Conservation (phyloP, 2,888 invertebrate species). For the Ryuthela nishihirai region DNA sequence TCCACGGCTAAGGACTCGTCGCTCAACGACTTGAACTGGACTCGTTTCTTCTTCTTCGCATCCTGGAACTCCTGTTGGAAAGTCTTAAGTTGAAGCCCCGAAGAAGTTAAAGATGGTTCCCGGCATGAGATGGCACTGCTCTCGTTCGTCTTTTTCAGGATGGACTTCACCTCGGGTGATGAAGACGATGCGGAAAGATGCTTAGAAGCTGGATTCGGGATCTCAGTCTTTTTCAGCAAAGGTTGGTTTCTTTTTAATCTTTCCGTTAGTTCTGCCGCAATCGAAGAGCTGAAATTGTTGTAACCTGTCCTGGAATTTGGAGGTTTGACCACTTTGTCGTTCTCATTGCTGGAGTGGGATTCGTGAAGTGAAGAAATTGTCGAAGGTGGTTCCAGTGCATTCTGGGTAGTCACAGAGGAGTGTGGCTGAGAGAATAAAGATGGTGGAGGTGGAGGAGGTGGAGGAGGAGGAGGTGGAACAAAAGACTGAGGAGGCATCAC, state of each 20-base stretch:
- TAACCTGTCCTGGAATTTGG: too few relatives aligned
- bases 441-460: constrained; percentile 22
- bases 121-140: not conserved
- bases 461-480: constrained; percentile 16
- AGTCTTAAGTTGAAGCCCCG: not conserved
- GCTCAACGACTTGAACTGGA: constrained; percentile 31
- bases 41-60: constrained; percentile 24
- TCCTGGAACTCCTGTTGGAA: constrained; percentile 4
- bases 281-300: constrained; percentile 14
- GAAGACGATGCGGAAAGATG: constrained; percentile 8
- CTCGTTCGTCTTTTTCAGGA: constrained; percentile 37
- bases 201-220: constrained; percentile 11
- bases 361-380: not conserved
- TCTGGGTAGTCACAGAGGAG: too few relatives aligned
- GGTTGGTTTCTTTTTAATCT: constrained; percentile 27
- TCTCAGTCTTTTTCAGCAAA: constrained; percentile 25
- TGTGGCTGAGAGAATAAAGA: constrained; percentile 16
- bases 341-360: not conserved
- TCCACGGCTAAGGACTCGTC: constrained; percentile 28
- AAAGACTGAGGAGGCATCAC: not conserved
- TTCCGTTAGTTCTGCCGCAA: constrained; percentile 18
- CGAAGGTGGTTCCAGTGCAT: too few relatives aligned
- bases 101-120: not conserved
- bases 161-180: constrained; percentile 34
- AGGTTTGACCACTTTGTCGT: not conserved